Base-by-base conservation (phyloP, 1,140 invertebrate genomes). In the Penaeus indicus region DNA sequence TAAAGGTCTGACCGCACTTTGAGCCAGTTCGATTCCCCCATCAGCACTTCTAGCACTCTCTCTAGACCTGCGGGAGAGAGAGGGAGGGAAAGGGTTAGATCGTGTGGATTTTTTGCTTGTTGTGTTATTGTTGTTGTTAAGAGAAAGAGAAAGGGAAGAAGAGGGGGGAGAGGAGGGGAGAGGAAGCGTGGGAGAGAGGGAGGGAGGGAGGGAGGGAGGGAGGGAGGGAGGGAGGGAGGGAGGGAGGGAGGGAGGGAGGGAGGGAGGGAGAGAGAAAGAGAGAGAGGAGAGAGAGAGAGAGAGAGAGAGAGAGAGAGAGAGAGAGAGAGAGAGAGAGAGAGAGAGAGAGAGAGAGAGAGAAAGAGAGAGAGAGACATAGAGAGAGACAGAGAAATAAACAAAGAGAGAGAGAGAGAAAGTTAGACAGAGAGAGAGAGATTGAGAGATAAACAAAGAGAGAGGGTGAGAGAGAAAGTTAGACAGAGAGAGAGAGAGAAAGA, bases 1-100 rank as follows among this genome's bases (percentile, higher is more conserved):
- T 88, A 88, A 27, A 88, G 82, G 82, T 88, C 87, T n/a, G 87
- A 88, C 16, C 87, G 81, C 60, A 84, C 87, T 62, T 88, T 88
- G 21, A 88, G 75, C 79, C 79, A 88, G 32, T 81, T 82, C 16
- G 87, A 83, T 62, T 88, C 87, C 22, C 87, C 87, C 87, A 88
- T 88, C 72, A 88, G 87, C 64, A 84, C 87, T 60, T 88, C 87
- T n/a, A 88, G 61, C 22, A 88, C 87, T 19, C 87, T 64, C 84
- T 88, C 87, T 38, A 88, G 32, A 67, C 87, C 87, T 88, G 87
- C 18, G 75, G 10, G 11, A 13, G 16, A 13, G 54, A 13, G 54
- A 54, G 54, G 10, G 54, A 16, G 54, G 54, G 16, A 11, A 0
- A 8, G 16, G 54, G 38, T 42, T 42, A 42, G 38, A 2, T 42